These are phyloP conservation scores for Sipunculus nudus DNA, from an alignment of 2,888 invertebrate genomes.

Conservation along the genomic window DNA sequence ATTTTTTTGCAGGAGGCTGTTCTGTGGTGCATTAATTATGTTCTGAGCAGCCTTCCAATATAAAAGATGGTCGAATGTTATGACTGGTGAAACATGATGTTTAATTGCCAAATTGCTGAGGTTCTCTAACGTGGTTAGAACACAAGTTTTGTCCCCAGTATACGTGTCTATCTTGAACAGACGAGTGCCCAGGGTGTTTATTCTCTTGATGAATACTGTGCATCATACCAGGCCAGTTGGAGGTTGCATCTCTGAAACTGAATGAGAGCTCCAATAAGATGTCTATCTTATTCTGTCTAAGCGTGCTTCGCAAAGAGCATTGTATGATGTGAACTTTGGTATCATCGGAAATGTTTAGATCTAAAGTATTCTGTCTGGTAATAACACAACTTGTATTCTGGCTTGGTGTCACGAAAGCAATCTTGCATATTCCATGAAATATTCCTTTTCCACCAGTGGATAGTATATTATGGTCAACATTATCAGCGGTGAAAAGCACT, in stretches of 20 bases:
- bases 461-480: conserved; percentile 8
- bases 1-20: too few relatives aligned
- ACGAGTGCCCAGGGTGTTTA: too few relatives aligned
- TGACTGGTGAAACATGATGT: too few relatives aligned
- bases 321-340: neutral
- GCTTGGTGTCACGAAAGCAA: neutral
- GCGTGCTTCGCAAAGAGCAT: neutral
- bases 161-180: too few relatives aligned
- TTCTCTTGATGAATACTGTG: too few relatives aligned
- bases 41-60: too few relatives aligned
- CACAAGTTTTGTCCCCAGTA: too few relatives aligned
- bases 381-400: neutral
- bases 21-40: too few relatives aligned
- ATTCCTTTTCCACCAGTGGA: conserved; percentile 6
- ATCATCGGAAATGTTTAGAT: neutral
- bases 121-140: too few relatives aligned
- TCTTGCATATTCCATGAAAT: conserved; percentile 8
- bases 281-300: too few relatives aligned
- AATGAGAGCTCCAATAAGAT: neutral
- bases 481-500: neutral
- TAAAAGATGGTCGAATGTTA: too few relatives aligned
- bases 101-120: too few relatives aligned
- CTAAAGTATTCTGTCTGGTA: neutral
- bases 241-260: neutral
- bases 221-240: neutral